These are phyloP conservation scores for Sphaerophoria rueppellii DNA, from an alignment of 2,888 invertebrate genomes.

Conservation along the genomic window DNA sequence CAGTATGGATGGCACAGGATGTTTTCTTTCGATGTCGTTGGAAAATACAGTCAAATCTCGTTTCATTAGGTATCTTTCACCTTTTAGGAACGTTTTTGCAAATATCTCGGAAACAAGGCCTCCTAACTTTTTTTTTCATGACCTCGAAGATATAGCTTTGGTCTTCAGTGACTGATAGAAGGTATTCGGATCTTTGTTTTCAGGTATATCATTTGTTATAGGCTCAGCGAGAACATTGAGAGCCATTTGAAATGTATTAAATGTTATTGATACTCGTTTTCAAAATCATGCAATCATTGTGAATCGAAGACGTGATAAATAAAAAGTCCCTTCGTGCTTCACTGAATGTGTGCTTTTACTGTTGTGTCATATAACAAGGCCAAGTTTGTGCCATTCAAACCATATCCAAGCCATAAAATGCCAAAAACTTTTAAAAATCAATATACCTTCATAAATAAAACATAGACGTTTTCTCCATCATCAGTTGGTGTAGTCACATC, in stretches of 20 bases:
- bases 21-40: not conserved
- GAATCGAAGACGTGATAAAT: too few relatives aligned
- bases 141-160: not conserved
- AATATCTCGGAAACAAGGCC: not conserved
- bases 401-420: slow-evolving; percentile 17
- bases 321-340: not conserved
- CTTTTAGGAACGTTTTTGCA: not conserved
- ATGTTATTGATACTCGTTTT: too few relatives aligned
- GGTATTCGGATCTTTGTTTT: not conserved
- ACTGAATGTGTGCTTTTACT: not conserved
- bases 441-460: slow-evolving; percentile 10
- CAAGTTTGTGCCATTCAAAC: slow-evolving; percentile 1
- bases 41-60: not conserved
- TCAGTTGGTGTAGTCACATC: not conserved
- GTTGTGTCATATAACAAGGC: not conserved
- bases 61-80: not conserved
- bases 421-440: slow-evolving; percentile 30
- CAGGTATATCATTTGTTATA: not conserved
- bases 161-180: not conserved
- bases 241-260: too few relatives aligned
- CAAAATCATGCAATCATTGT: too few relatives aligned
- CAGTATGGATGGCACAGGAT: not conserved
- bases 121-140: too few relatives aligned
- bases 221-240: too few relatives aligned
- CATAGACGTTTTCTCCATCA: slow-evolving; percentile 2